Evolutionary conservation across 2,113 vertebrate species (phyloP), one percentile per base, ranked within the genome.

Genomic region (Formicarius rufipectus): DNA sequence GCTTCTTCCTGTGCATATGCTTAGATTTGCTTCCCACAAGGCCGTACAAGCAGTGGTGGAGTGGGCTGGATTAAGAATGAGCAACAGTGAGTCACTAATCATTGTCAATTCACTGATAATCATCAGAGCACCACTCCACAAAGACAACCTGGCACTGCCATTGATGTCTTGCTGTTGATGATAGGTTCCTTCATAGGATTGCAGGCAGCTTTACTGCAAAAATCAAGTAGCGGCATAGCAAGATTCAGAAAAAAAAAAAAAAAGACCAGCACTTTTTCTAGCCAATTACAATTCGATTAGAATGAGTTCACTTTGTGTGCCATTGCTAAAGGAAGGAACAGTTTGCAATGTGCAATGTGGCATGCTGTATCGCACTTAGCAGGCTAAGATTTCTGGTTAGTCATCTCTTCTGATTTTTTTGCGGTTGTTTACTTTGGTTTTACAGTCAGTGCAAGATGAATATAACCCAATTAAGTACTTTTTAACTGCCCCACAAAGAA

Each of bases 21-120:
- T 88, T 86, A 62, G 68, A 72, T 95, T 92, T 94, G 79, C 95
- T 95, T 96, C 95, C 92, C 95, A 97, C 85, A 86, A 95, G 86
- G 91, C 94, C 82, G 69, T 64, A 95, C 89, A 95, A 84, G 89
- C 72, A 89, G 84, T 73, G 89, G 89, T 73, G 82, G 89, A 96
- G 95, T 96, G 93, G 96, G 96, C 69, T 96, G 93, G 79, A 93
- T 93, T 92, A 89, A 96, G 93, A 96, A 96, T 90, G 95, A 97
- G 90, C 88, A 96, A 93, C 64, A 82, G 56, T 97, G 96, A 96
- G 83, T 97, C 96, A 96, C 80, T 96, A 92, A 96, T 96, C 96
- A 90, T 93, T 95, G 96, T 90, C 96, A 92, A 92, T 97, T 95
- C 95, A 93, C 92, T 78, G 90, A 84, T 90, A 96, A 93, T 90